Evolutionary conservation across 1,140 invertebrate species (phyloP), one percentile per base, ranked within the genome.

Genomic region (Brachionus asplanchnoidis): DNA sequence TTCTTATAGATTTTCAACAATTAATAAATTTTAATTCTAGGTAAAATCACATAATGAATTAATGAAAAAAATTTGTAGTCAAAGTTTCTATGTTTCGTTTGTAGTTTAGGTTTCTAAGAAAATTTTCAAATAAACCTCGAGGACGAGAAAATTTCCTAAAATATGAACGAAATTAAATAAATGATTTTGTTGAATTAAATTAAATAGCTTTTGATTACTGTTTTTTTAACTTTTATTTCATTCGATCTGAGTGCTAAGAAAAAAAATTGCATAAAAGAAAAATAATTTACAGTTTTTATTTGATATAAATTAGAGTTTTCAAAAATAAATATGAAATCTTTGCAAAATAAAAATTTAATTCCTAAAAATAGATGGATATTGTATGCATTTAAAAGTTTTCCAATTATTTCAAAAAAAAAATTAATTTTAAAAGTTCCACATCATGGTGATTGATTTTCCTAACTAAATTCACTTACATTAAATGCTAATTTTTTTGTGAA

Each of bases 401-500:
- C 32, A 32, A 28, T 66, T 53, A 20, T 44, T 77, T 85, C 14
- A 68, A 85, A 28, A 80, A 44, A n/a, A 68, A 40, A 75, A 12
- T 23, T 32, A 44, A 3, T 77, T 85, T 75, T 42, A 75, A 78
- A 28, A 36, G 26, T 50, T 28, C 68, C 26, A 50, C 14, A 70
- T 32, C 60, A 84, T 14, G 65, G 80, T 36, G 70, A 84, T 23
- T 75, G 36, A 23, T 28, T 78, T 8, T 42, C 85, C 68, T 85
- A 86, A 85, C 85, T 77, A 80, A 79, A 80, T 40, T 79, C 26
- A 26, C 46, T 78, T 42, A 60, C 50, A 50, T 53, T 46, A 50
- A 46, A 85, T 80, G 36, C 70, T 14, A 6, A 36, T 36, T 14
- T 46, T 79, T 60, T 79, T 70, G 23, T 40, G 4, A 60, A 60